Evolutionary conservation across 2,888 invertebrate species (phyloP).

Genomic region (Phaonia tiefii): DNA sequence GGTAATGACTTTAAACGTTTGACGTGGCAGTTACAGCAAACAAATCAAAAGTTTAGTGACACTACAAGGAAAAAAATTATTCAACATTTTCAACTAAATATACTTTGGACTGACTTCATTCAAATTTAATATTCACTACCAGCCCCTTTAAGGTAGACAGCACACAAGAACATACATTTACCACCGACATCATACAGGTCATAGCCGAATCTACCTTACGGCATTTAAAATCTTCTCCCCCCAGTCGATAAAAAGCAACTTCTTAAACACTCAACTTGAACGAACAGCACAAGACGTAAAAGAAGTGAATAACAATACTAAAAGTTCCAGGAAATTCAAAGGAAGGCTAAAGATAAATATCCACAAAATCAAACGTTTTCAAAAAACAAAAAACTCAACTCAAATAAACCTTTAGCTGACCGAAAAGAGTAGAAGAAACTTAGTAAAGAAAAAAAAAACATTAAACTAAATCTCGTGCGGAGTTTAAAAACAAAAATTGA

Average conservation of each 20-base stretch:
- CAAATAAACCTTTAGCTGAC: constrained; percentile 25
- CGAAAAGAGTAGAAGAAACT: constrained; percentile 15
- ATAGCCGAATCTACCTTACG: constrained; percentile 10
- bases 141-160: constrained; percentile 46
- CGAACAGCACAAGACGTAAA: too few species aligned
- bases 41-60: constrained; percentile 63
- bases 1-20: constrained; percentile 17
- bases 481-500: background rate
- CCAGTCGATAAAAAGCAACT: constrained; percentile 11
- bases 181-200: constrained; percentile 21
- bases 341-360: background rate
- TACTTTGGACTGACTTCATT: too few species aligned
- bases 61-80: constrained; percentile 41
- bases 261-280: constrained; percentile 30
- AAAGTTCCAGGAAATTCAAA: constrained; percentile 46
- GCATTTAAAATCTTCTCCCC: too few species aligned
- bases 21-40: background rate
- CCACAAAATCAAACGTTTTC: constrained; percentile 19
- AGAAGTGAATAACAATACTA: too few species aligned
- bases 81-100: too few species aligned
- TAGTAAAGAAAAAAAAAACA: background rate
- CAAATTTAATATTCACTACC: constrained; percentile 42
- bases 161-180: constrained; percentile 46
- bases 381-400: constrained; percentile 4
- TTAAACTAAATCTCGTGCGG: background rate